Percentiles rank a stretch among this genome's conserved stretches.
These are phyloP conservation scores for Trachymyrmex septentrionalis DNA, from an alignment of 1,140 invertebrate genomes.

Conservation along the genomic window DNA sequence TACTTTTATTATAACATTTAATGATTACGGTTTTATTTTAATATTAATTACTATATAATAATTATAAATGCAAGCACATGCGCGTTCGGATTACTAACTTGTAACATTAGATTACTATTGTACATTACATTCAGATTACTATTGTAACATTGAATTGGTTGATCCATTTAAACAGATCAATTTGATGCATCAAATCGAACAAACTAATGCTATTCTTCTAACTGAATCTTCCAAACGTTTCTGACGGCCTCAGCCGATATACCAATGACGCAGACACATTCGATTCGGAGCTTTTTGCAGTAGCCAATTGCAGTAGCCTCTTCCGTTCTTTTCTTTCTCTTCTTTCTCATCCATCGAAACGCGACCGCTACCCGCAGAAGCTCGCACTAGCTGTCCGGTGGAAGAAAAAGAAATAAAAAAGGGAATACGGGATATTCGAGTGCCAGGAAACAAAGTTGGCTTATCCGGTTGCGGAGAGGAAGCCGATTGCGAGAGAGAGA, in stretches of 20 bases:
- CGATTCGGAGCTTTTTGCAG: neutral
- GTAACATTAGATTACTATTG: no score
- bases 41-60: conserved; percentile 1
- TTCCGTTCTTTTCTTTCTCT: conserved; percentile 26
- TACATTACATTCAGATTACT: no score
- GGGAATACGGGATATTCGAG: conserved; percentile 1
- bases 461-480: conserved; percentile 26
- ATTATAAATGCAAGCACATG: neutral
- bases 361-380: conserved; percentile 11
- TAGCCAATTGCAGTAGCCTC: conserved; percentile 9
- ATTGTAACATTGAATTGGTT: neutral
- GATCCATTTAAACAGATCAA: neutral
- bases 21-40: no score
- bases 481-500: conserved; percentile 35
- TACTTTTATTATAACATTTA: neutral
- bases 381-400: conserved; percentile 15
- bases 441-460: conserved; percentile 61
- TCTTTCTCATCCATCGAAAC: conserved; percentile 28
- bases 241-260: neutral
- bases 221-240: conserved; percentile 6
- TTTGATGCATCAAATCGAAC: no score
- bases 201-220: neutral
- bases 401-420: neutral
- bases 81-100: neutral
- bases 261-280: neutral